Evolutionary conservation across 1,140 invertebrate species (phyloP).

Genomic region (Lanistes nyassanus): DNA sequence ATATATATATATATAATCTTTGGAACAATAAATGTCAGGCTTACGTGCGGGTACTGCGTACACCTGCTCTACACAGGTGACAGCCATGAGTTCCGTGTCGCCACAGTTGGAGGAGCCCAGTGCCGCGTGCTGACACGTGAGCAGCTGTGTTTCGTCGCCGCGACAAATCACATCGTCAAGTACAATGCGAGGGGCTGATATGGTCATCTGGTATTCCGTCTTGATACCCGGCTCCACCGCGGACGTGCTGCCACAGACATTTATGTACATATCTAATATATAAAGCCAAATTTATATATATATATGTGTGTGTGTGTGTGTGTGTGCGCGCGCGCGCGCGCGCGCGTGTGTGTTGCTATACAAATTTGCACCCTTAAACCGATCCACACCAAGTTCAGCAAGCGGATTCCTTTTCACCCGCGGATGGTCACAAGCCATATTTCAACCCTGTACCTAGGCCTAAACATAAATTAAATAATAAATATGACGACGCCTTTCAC

Average conservation of each 20-base stretch:
- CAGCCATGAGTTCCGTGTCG: slow-evolving; percentile 46
- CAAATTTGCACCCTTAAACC: too few relatives aligned
- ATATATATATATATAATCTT: neutral
- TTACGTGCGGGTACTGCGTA: slow-evolving; percentile 26
- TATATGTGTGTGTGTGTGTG: too few relatives aligned
- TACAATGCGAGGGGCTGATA: slow-evolving; percentile 72
- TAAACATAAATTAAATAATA: too few relatives aligned
- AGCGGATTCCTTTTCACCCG: too few relatives aligned
- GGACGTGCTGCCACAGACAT: slow-evolving; percentile 13
- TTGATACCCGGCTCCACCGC: slow-evolving; percentile 26
- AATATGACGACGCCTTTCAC: too few relatives aligned
- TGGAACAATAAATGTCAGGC: neutral
- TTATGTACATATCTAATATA: too few relatives aligned
- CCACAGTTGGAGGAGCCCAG: slow-evolving; percentile 50
- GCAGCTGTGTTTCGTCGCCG: slow-evolving; percentile 46
- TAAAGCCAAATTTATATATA: too few relatives aligned
- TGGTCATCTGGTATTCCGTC: neutral
- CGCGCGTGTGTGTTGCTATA: too few relatives aligned
- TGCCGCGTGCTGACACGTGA: slow-evolving; percentile 43
- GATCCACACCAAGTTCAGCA: too few relatives aligned
- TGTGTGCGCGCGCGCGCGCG: too few relatives aligned
- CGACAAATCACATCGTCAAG: slow-evolving; percentile 52
- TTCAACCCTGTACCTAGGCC: too few relatives aligned
- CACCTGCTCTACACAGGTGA: slow-evolving; percentile 30
- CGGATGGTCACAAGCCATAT: too few relatives aligned